Base-by-base conservation (phyloP, 2,888 invertebrate species). In the Iphiclides podalirius region DNA sequence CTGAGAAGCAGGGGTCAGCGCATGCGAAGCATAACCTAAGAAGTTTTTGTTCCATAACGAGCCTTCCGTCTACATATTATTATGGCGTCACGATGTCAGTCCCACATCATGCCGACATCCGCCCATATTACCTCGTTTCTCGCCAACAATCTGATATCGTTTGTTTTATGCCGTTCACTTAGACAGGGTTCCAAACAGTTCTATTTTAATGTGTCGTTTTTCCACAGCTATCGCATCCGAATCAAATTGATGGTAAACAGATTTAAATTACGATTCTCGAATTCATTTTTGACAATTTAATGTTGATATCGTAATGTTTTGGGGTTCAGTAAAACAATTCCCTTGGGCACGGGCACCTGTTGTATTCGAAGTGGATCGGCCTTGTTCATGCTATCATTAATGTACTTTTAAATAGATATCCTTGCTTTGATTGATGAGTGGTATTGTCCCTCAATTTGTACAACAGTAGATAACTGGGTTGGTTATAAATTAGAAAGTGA, bases 221-320 rank as follows among this genome's bases (percentile, higher is more conserved):
- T 48, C 36, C 2, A 56, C 41, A 52, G 12, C 31, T 11, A 31
- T n/a, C 31, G 11, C 9, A 11, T 74, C 64, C 28, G 56, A 52
- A 51, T 59, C 43, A 58, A 52, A 51, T 48, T 52, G 42, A 53
- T 56, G 8, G 57, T 59, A 57, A 67, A 72, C 67, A 66, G 69
- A 67, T 67, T 59, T 82, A 75, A 85, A 75, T 80, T 79, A 86
- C 82, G 78, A 72, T 70, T 63, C 65, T 62, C 63, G 71, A 78
- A 75, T 75, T 72, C 77, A 78, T 81, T 75, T 67, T 75, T 84
- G 86, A 88, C 85, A 85, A 73, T 85, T 77, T 84, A 85, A 87
- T 87, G 68, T 66, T 60, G 64, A 72, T 69, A 73, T 66, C 64
- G 67, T n/a, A n/a, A 77, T 77, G 61, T 66, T 64, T 60, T 64